phyloP scores from a whole-genome alignment of 2,113 vertebrate species.

The Apteryx owenii region DNA sequence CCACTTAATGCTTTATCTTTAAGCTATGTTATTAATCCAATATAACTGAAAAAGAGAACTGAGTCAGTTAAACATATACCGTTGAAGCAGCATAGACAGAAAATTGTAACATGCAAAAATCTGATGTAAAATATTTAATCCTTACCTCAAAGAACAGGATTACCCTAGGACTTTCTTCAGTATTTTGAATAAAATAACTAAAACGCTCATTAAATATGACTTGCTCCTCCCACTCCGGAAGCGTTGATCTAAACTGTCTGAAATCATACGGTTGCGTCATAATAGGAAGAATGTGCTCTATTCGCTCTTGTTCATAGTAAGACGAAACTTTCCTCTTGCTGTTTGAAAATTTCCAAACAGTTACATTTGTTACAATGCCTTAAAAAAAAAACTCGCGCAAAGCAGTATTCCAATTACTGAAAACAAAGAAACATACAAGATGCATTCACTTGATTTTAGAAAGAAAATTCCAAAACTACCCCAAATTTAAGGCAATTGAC shows the following conservation, averaged over 20 bases:
- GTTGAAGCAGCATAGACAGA: neutral
- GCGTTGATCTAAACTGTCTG: slow-evolving; percentile 86
- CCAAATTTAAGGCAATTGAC: neutral
- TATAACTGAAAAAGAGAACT: neutral
- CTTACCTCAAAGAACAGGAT: slow-evolving; percentile 95
- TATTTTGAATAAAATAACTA: slow-evolving; percentile 85
- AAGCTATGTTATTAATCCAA: neutral
- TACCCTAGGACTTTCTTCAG: slow-evolving; percentile 81
- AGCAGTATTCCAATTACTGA: neutral
- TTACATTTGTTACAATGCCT: neutral
- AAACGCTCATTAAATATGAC: slow-evolving; percentile 95
- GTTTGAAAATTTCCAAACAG: slow-evolving; percentile 42
- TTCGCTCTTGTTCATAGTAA: slow-evolving; percentile 85
- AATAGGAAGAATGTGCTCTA: slow-evolving; percentile 88
- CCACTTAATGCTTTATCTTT: neutral
- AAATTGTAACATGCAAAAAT: neutral
- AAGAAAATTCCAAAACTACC: neutral
- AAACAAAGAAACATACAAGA: neutral
- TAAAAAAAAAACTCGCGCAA: neutral
- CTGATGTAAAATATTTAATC: neutral
- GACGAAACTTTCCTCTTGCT: slow-evolving; percentile 88
- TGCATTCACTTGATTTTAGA: neutral
- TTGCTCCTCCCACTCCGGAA: slow-evolving; percentile 96
- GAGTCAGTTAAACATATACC: neutral
- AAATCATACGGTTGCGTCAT: slow-evolving; percentile 94